These are phyloP conservation scores for Characodon lateralis DNA, from an alignment of 2,797 vertebrate species.

Conservation along the genomic window DNA sequence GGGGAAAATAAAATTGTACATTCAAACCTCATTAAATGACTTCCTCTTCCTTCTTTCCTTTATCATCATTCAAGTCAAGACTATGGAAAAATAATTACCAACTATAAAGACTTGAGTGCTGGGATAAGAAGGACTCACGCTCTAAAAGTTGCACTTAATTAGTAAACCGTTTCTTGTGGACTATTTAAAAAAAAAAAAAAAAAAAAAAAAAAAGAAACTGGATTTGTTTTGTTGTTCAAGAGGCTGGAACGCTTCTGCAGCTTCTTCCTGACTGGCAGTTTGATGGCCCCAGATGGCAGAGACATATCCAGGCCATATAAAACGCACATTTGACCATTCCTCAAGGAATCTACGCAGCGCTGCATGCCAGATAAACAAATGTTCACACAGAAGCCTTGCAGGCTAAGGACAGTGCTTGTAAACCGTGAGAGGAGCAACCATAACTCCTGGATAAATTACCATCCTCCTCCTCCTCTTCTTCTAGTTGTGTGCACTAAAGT, in stretches of 20 bases:
- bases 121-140: not conserved
- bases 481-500: conserved; percentile 39
- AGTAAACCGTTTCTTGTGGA: not conserved
- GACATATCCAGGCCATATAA: conserved; percentile 1
- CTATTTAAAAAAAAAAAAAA: not conserved
- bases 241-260: not conserved
- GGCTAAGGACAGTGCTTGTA: conserved; percentile 19
- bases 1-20: conserved; percentile 12
- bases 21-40: not conserved
- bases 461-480: conserved; percentile 9
- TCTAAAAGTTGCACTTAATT: not conserved
- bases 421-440: conserved; percentile 27
- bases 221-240: not conserved
- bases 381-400: conserved; percentile 29
- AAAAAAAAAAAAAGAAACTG: not conserved
- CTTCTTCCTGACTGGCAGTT: conserved; percentile 1
- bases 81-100: not conserved
- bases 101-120: not conserved
- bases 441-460: conserved; percentile 28
- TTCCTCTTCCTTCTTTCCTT: not conserved
- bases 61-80: not conserved
- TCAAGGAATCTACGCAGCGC: conserved; percentile 14
- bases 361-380: conserved; percentile 18
- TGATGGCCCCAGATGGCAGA: not conserved
- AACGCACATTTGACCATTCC: conserved; percentile 16